Percentiles rank a stretch among this genome's conserved stretches.
phyloP scores from a whole-genome alignment of 2,888 invertebrate genomes.

The Synanthedon formicaeformis region DNA sequence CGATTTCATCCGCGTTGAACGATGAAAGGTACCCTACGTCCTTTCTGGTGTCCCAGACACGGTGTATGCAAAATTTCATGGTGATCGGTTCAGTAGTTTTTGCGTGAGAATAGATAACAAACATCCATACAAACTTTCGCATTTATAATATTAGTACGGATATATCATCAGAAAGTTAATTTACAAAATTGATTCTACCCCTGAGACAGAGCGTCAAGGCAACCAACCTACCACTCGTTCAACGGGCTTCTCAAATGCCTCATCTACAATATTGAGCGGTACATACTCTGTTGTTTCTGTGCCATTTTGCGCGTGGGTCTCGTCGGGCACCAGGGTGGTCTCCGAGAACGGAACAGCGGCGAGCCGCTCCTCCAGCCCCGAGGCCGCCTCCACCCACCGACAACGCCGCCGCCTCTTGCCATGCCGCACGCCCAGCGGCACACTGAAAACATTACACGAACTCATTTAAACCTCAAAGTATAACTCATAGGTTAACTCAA shows the following conservation, averaged over 20 bases:
- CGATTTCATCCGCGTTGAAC: no score
- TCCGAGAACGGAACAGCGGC: conserved; percentile 69
- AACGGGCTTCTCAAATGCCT: conserved; percentile 3
- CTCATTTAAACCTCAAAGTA: background rate
- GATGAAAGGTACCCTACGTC: no score
- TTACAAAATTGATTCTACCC: no score
- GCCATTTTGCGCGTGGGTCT: conserved; percentile 79
- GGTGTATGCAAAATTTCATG: no score
- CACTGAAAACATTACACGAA: conserved; percentile 66
- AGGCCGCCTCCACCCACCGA: conserved; percentile 59
- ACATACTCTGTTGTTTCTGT: conserved; percentile 86
- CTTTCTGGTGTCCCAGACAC: no score
- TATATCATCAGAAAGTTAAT: no score
- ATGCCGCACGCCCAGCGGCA: conserved; percentile 86
- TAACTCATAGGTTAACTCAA: background rate
- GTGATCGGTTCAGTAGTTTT: no score
- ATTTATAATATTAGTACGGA: no score
- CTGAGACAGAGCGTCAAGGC: no score
- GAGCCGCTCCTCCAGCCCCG: conserved; percentile 68
- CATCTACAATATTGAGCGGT: conserved; percentile 1
- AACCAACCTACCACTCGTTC: no score
- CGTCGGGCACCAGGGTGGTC: conserved; percentile 74
- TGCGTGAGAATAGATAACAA: no score
- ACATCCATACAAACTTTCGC: no score
- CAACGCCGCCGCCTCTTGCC: conserved; percentile 76